Base-by-base conservation (phyloP, 2,113 vertebrate genomes). In the Gasterosteus nipponicus region DNA sequence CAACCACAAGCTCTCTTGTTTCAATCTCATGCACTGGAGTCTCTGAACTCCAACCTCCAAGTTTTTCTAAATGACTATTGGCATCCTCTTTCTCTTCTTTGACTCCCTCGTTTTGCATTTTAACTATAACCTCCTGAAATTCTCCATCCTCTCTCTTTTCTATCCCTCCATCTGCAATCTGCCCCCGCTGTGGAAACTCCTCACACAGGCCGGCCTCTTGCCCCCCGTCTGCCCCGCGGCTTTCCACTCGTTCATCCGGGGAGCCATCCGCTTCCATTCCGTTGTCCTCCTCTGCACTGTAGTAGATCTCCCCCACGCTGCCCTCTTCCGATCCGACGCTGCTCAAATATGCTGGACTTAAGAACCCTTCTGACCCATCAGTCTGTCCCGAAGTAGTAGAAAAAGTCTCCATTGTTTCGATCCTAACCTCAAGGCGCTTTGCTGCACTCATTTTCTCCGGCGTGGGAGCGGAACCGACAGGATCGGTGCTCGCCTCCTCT, bases 241-340 rank as follows among this genome's bases (percentile, higher is more conserved):
- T 69, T 2, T 78, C 78, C 26, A 67, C 57, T 54, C 62, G 70
- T 5, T 81, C 29, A 2, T 64, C 65, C 44, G 41, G 3, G 0
- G 29, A 58, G 74, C 63, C 69, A 46, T 49, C 58, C 41, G 86
- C 78, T 1, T 87, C 87, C 2, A 69, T 77, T n/a, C 2, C 63
- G 8, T 80, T 77, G 70, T 90, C 89, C 73, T 93, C 92, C 12
- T 87, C 89, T 0, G 90, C 89, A 26, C 90, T 92, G 87, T 69
- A 93, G 75, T 84, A 93, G 19, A 91, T 16, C 22, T 93, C 92
- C 31, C 51, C 5, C 12, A 26, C 1, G 29, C 84, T 90, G 31
- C 89, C 68, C 3, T 87, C 89, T 22, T 91, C 89, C 4, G 87
- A 93, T 12, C 88, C 88, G 1, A 87, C 59, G 8, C 87, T 92